Evolutionary conservation across 2,797 vertebrate genomes (phyloP).

Genomic region (Smutsia temminckii): DNA sequence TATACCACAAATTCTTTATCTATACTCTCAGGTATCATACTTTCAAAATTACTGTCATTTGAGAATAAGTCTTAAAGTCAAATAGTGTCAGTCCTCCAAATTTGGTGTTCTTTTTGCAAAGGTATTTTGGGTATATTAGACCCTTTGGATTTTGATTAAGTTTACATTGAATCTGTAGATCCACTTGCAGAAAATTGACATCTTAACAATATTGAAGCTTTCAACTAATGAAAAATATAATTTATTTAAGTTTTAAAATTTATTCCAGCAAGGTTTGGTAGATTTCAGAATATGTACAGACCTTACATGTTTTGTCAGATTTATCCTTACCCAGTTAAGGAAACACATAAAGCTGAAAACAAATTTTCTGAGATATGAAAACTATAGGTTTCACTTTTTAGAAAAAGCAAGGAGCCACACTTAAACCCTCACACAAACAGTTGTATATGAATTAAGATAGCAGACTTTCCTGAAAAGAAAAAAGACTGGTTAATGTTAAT

Average conservation of each 20-base stretch:
- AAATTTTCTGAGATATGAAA: neutral
- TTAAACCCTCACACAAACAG: neutral
- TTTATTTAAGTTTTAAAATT: neutral
- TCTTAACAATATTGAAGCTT: neutral
- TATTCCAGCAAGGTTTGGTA: neutral
- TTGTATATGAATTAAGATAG: neutral
- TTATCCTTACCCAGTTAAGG: neutral
- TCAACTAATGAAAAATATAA: neutral
- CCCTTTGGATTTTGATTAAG: constrained; percentile 2
- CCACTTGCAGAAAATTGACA: neutral
- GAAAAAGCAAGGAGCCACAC: neutral
- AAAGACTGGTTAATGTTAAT: neutral
- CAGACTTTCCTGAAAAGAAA: neutral
- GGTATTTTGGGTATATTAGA: neutral
- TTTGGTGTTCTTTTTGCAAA: neutral
- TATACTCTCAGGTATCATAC: neutral
- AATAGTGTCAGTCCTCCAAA: neutral
- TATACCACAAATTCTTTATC: neutral
- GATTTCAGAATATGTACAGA: neutral
- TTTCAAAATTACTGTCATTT: neutral
- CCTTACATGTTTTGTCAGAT: neutral
- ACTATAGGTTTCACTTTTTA: neutral
- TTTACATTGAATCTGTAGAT: neutral
- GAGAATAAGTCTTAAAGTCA: neutral
- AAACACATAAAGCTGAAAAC: neutral